Conservation (phyloP, 1,140 invertebrate species). For the Papilio machaon region DNA sequence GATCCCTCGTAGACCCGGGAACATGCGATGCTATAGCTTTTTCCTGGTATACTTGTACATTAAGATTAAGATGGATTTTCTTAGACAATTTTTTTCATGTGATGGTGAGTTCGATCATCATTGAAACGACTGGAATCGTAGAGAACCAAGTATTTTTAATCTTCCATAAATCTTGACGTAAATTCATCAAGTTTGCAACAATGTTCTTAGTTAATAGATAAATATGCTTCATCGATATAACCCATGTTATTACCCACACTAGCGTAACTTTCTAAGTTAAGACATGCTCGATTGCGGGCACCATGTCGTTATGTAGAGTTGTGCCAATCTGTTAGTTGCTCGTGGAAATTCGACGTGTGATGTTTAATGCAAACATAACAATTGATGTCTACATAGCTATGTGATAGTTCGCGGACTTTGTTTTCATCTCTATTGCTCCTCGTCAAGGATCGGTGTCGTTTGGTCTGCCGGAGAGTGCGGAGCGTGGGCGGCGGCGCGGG, state of each 20-base stretch:
- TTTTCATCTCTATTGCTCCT: slow-evolving; percentile 22
- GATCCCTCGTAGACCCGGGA: too few species aligned
- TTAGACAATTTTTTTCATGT: too few species aligned
- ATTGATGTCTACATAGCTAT: neutral
- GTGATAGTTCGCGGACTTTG: neutral
- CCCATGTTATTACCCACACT: neutral
- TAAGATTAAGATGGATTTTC: too few species aligned
- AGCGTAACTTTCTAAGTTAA: neutral
- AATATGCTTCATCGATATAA: neutral
- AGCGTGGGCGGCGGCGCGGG: neutral
- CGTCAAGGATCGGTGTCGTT: neutral
- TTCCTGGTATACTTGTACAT: too few species aligned
- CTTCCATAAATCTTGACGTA: too few species aligned
- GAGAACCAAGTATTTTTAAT: too few species aligned
- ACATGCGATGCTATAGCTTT: too few species aligned
- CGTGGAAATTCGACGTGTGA: neutral
- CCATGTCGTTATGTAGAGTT: neutral
- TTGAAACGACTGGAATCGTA: too few species aligned
- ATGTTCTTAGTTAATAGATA: too few species aligned
- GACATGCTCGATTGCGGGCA: neutral
- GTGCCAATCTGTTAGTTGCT: neutral
- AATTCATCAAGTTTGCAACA: too few species aligned
- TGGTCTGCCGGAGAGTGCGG: neutral
- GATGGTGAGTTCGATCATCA: too few species aligned
- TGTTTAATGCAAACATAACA: neutral